Evolutionary conservation across 1,140 invertebrate species (phyloP), one percentile per base, ranked within the genome.

Genomic region (Bacillus rossius): DNA sequence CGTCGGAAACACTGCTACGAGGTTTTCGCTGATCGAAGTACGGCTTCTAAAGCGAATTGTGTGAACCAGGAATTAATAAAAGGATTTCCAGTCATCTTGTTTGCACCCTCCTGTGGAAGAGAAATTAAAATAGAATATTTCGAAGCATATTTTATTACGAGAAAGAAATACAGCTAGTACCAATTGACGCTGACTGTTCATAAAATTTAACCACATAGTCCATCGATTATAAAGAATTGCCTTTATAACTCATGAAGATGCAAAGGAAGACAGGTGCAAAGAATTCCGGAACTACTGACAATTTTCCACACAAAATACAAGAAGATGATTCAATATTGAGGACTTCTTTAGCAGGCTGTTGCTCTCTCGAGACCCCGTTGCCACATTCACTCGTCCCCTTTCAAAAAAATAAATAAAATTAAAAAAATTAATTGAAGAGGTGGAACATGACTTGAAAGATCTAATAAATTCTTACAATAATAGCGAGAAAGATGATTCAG

Each of bases 1-100:
- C 57, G 67, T 69, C 59, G 69, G 68, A 14, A 74, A 75, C 61
- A 71, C 68, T 10, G 65, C 64, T 17, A 64, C 71, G 57, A 53
- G 64, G 56, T 72, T 74, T 73, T 72, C 54, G 41, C 53, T 43
- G 47, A 71, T 54, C 55, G 64, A n/a, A 51, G 61, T 42, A 51
- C 65, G 62, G 61, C 66, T 57, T 61, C 67, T 54, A 49, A 61
- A 54, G 73, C 75, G 37, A 74, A 60, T 19, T 67, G 67, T 19
- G 55, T 71, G 48, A 67, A 75, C 69, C 60, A 62, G 67, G 63
- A 57, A 48, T 37, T 72, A 50, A 68, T 73, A 23, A 62, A 60
- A 45, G 61, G 67, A 60, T 68, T 73, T 58, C 48, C 62, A 57
- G 59, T 64, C 45, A 65, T 71, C 61, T 62, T 68, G 38, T 63